A percentile compares a stretch with the other conserved stretches of the same genome.
Conservation (phyloP, 2,888 invertebrate genomes). For the Ichneumoninae sp. region DNA sequence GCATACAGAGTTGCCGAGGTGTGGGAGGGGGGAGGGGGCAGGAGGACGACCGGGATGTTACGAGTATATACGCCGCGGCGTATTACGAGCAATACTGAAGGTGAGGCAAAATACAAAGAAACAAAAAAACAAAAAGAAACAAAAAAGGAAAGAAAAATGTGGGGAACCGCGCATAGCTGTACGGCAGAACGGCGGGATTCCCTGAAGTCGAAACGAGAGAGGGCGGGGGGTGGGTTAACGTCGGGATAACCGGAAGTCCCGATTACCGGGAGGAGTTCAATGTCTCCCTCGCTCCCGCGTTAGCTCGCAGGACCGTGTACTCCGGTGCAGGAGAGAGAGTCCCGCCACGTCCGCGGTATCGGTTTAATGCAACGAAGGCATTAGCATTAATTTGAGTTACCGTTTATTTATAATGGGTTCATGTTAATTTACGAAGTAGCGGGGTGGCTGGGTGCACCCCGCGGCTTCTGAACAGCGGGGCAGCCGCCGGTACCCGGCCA, state of each 20-base stretch:
- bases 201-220: conserved; percentile 44
- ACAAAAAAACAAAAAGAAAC: background rate
- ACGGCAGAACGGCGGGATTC: conserved; percentile 39
- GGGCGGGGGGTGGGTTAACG: conserved; percentile 8
- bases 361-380: conserved; percentile 78
- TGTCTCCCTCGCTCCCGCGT: conserved; percentile 35
- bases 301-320: conserved; percentile 2
- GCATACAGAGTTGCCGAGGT: conserved; percentile 41
- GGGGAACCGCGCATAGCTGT: conserved; percentile 3
- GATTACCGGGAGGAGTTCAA: conserved; percentile 30
- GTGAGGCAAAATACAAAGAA: conserved; percentile 20
- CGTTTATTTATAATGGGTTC: conserved; percentile 81
- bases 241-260: conserved; percentile 47
- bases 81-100: conserved; percentile 40
- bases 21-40: background rate
- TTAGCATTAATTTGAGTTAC: conserved; percentile 82
- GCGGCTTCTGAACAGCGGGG: conserved; percentile 37
- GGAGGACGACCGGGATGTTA: conserved; percentile 6
- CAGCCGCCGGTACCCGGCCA: conserved; percentile 37
- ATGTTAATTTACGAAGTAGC: conserved; percentile 81
- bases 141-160: conserved; percentile 1
- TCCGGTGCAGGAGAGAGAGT: background rate
- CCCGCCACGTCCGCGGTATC: conserved; percentile 69
- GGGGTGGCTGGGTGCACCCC: conserved; percentile 56
- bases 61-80: conserved; percentile 2